A percentile compares a stretch with the other conserved stretches of the same genome.
These are phyloP conservation scores for Cynopterus sphinx DNA, from an alignment of 2,797 vertebrate genomes.

Conservation along the genomic window DNA sequence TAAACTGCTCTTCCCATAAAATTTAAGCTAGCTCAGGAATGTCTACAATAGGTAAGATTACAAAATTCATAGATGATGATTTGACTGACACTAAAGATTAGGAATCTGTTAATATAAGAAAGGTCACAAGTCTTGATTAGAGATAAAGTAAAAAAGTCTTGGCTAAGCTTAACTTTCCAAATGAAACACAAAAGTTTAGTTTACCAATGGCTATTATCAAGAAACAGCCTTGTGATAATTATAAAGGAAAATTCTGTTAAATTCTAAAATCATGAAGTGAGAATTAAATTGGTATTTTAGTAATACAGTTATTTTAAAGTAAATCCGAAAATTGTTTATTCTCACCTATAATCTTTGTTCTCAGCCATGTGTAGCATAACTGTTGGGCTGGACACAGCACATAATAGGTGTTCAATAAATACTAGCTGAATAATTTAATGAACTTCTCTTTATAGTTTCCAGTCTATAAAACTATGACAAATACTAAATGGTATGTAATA, in stretches of 20 bases:
- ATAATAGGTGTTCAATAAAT: not conserved
- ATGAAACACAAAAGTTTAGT: slow-evolving; percentile 2
- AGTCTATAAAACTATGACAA: slow-evolving; percentile 23
- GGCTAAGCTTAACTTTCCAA: slow-evolving; percentile 4
- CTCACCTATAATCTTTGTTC: not conserved
- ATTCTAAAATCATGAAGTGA: slow-evolving; percentile 21
- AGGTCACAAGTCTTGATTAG: not conserved
- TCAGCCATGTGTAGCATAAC: not conserved
- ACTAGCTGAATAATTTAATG: not conserved
- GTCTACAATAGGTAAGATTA: not conserved
- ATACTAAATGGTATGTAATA: not conserved
- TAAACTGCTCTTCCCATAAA: slow-evolving; percentile 39
- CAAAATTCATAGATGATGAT: not conserved
- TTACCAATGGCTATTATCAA: not conserved
- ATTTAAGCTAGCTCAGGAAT: slow-evolving; percentile 24
- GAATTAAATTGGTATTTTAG: not conserved
- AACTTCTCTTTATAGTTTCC: not conserved
- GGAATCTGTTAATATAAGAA: not conserved
- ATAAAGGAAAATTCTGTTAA: not conserved
- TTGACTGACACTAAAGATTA: not conserved
- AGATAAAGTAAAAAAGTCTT: not conserved
- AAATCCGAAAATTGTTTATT: not conserved
- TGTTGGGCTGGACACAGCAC: not conserved
- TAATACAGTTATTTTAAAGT: not conserved
- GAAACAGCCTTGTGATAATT: not conserved